These are phyloP conservation scores for Dromaius novaehollandiae DNA, from an alignment of 2,113 vertebrate species.

Conservation along the genomic window DNA sequence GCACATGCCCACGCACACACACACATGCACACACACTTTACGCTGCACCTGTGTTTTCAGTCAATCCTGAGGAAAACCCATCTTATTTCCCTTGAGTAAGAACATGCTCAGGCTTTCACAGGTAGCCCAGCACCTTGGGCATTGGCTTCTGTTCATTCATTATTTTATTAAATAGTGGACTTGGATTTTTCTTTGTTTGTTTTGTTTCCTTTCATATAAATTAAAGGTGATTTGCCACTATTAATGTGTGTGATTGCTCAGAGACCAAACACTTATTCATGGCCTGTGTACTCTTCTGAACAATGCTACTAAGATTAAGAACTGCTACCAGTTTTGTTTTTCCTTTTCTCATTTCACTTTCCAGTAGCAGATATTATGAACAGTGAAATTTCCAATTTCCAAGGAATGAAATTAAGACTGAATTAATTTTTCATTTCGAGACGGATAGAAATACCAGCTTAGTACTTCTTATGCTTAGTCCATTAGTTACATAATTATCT, in stretches of 20 bases:
- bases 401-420: neutral
- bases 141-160: accelerated
- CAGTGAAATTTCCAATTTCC: neutral
- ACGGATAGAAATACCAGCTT: neutral
- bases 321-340: neutral
- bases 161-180: neutral
- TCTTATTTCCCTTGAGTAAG: too few species aligned
- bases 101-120: neutral
- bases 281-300: neutral
- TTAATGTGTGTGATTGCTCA: neutral
- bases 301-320: neutral
- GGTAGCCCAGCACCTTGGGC: neutral
- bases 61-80: too few species aligned
- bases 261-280: neutral
- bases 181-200: accelerated
- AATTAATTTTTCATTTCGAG: neutral
- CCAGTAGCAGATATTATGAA: neutral
- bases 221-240: neutral
- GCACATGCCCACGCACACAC: too few species aligned
- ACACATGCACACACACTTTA: too few species aligned
- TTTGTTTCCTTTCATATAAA: neutral
- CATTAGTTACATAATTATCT: neutral
- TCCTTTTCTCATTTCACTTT: too few species aligned
- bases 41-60: too few species aligned
- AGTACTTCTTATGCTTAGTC: neutral